phyloP scores from a whole-genome alignment of 1,140 invertebrate genomes.

The Heterodera carotae region DNA sequence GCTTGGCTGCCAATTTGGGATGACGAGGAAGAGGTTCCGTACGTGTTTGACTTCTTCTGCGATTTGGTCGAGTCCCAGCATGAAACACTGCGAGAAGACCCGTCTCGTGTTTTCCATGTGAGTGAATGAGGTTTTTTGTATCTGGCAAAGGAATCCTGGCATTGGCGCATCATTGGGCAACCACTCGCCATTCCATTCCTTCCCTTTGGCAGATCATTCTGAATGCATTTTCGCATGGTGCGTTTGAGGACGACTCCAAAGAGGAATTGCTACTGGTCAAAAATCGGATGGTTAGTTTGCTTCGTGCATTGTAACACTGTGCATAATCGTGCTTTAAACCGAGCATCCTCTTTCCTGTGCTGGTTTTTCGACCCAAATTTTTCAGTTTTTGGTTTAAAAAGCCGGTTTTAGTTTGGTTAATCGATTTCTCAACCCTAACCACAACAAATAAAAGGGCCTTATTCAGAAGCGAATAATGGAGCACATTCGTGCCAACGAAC shows the following conservation, averaged over 20 bases:
- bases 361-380: constrained; percentile 36
- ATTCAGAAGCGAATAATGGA: constrained; percentile 19
- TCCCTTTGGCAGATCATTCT: constrained; percentile 83
- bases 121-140: too few species aligned
- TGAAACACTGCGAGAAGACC: constrained; percentile 25
- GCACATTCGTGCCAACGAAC: constrained; percentile 40
- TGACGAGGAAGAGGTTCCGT: constrained; percentile 87
- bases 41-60: constrained; percentile 91
- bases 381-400: too few species aligned
- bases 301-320: too few species aligned
- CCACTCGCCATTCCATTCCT: constrained; percentile 84
- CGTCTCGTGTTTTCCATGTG: constrained; percentile 18
- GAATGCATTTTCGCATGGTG: constrained; percentile 81
- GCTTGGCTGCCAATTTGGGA: constrained; percentile 92
- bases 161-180: constrained; percentile 71
- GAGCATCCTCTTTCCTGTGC: too few species aligned
- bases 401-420: too few species aligned
- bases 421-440: too few species aligned
- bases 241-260: constrained; percentile 70
- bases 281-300: constrained; percentile 37
- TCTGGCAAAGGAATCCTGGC: too few species aligned
- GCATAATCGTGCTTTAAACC: too few species aligned
- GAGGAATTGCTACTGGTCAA: constrained; percentile 40
- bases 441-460: neutral
- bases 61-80: constrained; percentile 81